phyloP scores from a whole-genome alignment of 1,140 invertebrate species.

The Drosophila pachea region DNA sequence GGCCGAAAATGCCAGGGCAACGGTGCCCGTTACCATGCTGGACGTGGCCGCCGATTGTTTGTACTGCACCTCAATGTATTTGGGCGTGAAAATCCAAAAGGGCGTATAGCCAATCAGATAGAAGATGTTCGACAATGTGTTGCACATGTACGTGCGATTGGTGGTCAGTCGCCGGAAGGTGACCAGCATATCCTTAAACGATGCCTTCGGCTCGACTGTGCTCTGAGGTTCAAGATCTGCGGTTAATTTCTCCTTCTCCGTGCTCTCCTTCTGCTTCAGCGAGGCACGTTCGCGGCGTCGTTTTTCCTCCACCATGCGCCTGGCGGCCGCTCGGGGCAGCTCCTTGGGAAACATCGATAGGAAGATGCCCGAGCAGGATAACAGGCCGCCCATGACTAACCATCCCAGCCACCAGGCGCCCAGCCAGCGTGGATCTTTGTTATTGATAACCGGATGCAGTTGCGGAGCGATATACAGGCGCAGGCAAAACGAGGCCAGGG shows the following conservation, averaged over 20 bases:
- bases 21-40: constrained; percentile 82
- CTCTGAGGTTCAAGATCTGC: constrained; percentile 51
- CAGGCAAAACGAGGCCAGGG: constrained; percentile 84
- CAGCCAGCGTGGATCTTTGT: constrained; percentile 86
- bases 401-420: constrained; percentile 91
- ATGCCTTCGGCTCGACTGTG: constrained; percentile 71
- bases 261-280: constrained; percentile 35
- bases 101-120: constrained; percentile 87
- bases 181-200: constrained; percentile 81
- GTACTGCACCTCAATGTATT: constrained; percentile 88
- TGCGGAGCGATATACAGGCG: constrained; percentile 85
- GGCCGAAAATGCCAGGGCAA: constrained; percentile 86
- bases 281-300: constrained; percentile 49
- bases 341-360: constrained; percentile 84
- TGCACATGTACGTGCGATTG: constrained; percentile 85
- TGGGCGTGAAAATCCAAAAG: constrained; percentile 88
- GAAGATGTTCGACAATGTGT: constrained; percentile 84
- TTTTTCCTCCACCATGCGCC: constrained; percentile 79
- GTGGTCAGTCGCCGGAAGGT: constrained; percentile 83
- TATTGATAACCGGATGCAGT: constrained; percentile 84
- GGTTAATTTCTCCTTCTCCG: constrained; percentile 53
- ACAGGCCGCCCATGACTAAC: constrained; percentile 84
- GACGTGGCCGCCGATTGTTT: constrained; percentile 85
- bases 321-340: constrained; percentile 82
- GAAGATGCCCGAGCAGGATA: constrained; percentile 83